Evolutionary conservation across 2,888 invertebrate species (phyloP), one percentile per base, ranked within the genome.

Genomic region (Homarus gammarus): DNA sequence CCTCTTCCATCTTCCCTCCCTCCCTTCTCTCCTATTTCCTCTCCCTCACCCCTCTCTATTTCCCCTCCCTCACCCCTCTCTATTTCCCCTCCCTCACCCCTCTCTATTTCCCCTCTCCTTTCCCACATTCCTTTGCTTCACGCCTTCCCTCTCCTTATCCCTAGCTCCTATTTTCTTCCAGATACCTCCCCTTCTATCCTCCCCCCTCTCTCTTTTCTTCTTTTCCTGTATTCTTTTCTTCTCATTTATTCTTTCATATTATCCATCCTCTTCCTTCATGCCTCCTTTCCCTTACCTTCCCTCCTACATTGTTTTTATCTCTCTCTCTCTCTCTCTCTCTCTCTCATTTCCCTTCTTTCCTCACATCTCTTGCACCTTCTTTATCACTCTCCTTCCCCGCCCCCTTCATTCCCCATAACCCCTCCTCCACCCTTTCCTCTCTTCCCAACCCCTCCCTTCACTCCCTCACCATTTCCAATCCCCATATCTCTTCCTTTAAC

Each of bases 371-470:
- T n/a, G n/a, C n/a, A n/a, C n/a, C 27, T 6, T 10, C 0, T 31
- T 12, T 3, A 15, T 12, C 33, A 3, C 22, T 0, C 1, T 18
- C 36, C 70, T 70, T 10, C 36, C 22, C 27, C 72, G n/a, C n/a
- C 36, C 22, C 31, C 38, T 31, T 72, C 22, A 56, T n/a, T n/a
- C n/a, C n/a, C n/a, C n/a, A 0, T n/a, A 3, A 12, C 22, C n/a
- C 36, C 5, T 31, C 73, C 38, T 12, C 36, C 15, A 38, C 40
- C 10, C 40, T 33, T 33, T 38, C 49, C 51, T 31, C 18, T 27
- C 73, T 31, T 51, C 84, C 8, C n/a, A n/a, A n/a, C 44, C 79
- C 44, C 79, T n/a, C 27, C 51, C 38, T 79, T n/a, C n/a, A n/a
- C 33, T 33, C 38, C 49, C 51, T 31, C 31, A 31, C 31, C 31